Base-by-base conservation (phyloP, 2,888 invertebrate genomes). In the Miltochrista miniata region DNA sequence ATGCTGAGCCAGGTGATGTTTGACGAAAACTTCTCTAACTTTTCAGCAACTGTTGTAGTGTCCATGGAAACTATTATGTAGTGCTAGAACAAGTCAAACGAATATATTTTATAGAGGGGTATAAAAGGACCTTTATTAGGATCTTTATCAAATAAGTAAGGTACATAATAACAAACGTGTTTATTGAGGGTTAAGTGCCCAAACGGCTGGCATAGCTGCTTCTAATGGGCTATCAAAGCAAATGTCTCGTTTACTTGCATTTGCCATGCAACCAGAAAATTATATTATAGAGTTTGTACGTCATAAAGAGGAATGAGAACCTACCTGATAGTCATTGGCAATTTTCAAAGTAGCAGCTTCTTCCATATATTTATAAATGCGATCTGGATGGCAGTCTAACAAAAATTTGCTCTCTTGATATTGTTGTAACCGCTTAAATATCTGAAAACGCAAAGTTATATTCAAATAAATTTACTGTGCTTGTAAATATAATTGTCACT, bases 1-100 rank as follows among this genome's bases (percentile, higher is more conserved):
- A 90, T 61, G 57, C 88, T 90, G 9, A 90, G 64, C 90, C 90
- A 91, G 0, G 88, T 90, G 9, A 84, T 75, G 57, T 90, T 90
- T 0, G 84, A 82, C 1, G 76, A 70, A 37, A 80, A 77, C 9
- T 72, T 67, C 1, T 63, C 48, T 4, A 91, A 57, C 12, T 79
- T 59, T 1, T 87, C 79, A 1, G 80, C 81, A 1, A 87, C 69
- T 11, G 72, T 81, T 3, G 83, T 77, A 1, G 84, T 72, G 51
- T 91, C 90, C 76, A 90, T 76, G 1, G 85, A 77, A 2, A 78
- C 77, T 35, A 90, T 65, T 34, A 90, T 79, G 51, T 82, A 90
- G 59, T 90, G 90, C 90, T 91, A 59, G 14, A 74, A 82, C n/a
- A n/a, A n/a, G n/a, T n/a, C n/a, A n/a, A n/a, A n/a, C n/a, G n/a